A percentile compares a stretch with the other conserved stretches of the same genome.
Evolutionary conservation across 64 coral and sea anemone genomes (phyloP).

Genomic region (Cladopsammia gracilis): DNA sequence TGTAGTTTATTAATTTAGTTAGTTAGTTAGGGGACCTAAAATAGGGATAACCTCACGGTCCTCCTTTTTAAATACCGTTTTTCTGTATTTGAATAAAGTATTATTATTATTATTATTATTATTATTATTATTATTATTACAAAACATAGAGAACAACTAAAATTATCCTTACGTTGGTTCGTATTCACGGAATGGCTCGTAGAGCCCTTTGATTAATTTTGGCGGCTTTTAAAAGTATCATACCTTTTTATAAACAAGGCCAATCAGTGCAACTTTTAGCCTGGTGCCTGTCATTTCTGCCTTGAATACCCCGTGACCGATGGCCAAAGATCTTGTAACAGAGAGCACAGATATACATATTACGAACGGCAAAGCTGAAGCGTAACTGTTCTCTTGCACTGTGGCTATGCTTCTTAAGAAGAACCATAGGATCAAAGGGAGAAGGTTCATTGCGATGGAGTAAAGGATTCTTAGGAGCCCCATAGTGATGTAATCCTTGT

Average conservation of each 20-base stretch:
- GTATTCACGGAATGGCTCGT: too few species aligned
- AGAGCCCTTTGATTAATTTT: too few species aligned
- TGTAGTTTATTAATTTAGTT: too few species aligned
- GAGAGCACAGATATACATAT: neutral
- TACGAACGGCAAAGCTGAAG: neutral
- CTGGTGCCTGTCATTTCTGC: neutral
- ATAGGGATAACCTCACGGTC: too few species aligned
- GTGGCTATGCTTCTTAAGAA: constrained; percentile 9
- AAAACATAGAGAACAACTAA: too few species aligned
- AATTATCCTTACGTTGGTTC: too few species aligned
- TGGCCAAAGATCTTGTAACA: neutral
- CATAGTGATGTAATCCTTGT: neutral
- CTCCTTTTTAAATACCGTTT: too few species aligned
- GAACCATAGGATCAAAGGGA: constrained; percentile 11
- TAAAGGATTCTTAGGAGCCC: neutral
- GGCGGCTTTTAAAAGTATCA: too few species aligned
- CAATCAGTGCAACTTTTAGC: constrained; percentile 14
- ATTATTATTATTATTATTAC: too few species aligned
- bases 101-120: too few species aligned
- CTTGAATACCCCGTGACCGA: neutral
- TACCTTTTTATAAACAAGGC: neutral
- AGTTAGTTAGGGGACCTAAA: too few species aligned
- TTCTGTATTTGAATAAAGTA: too few species aligned
- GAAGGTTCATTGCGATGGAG: neutral
- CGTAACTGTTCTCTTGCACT: neutral